Conservation (phyloP, 1,140 invertebrate genomes). For the Nephila pilipes region DNA sequence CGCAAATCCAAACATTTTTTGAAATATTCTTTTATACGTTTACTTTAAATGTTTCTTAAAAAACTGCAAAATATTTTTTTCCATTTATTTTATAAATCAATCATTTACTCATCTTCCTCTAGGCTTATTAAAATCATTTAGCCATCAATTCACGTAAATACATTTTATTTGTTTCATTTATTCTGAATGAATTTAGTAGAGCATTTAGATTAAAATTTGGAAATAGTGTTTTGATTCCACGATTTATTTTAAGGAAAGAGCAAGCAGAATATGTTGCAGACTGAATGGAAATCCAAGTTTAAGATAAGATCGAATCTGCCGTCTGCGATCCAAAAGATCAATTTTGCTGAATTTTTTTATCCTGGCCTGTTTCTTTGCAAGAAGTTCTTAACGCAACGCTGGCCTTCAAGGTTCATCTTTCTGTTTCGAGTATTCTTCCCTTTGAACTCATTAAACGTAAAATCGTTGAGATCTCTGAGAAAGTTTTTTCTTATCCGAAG, state of each 20-base stretch:
- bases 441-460: background rate
- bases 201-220: background rate
- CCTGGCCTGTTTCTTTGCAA: background rate
- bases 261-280: background rate
- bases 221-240: background rate
- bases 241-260: background rate
- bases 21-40: too few relatives aligned
- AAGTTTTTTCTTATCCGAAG: background rate
- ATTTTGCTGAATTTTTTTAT: background rate
- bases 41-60: too few relatives aligned
- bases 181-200: too few relatives aligned
- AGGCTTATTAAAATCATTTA: too few relatives aligned
- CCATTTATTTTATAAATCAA: too few relatives aligned
- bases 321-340: constrained; percentile 5
- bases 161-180: too few relatives aligned
- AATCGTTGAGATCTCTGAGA: background rate
- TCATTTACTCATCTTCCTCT: too few relatives aligned
- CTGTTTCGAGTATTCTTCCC: background rate
- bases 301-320: background rate
- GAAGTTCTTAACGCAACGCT: background rate
- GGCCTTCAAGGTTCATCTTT: background rate
- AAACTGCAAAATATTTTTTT: too few relatives aligned
- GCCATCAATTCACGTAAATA: too few relatives aligned
- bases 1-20: too few relatives aligned
- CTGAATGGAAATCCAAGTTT: background rate